Evolutionary conservation across 2,797 vertebrate genomes (phyloP), one percentile per base, ranked within the genome.

Genomic region (Melanotaenia boesemani): DNA sequence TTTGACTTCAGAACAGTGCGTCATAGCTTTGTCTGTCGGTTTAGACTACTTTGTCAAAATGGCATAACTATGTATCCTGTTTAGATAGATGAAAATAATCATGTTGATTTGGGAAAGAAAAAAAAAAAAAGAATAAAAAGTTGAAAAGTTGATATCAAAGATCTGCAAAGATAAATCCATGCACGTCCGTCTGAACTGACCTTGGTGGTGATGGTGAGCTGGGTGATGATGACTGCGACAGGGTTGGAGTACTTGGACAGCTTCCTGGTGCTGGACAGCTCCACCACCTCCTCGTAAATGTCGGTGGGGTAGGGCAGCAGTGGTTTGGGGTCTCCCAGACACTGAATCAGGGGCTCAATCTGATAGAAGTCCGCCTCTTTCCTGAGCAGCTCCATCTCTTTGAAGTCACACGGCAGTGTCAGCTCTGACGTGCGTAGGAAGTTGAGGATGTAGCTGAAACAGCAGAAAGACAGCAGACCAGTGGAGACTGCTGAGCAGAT

Each of bases 341-440:
- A 97, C 74, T 98, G 97, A 77, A 98, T 97, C 80, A 99, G 88
- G 32, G 97, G 97, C 57, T 99, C 97, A 0, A 98, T 98, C 93
- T 99, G 97, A 88, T 97, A 99, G 89, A 98, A 99, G 88, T 98
- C 97, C 0, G 97, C 97, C 93, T 99, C 97, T 87, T 97, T 98
- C 70, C 96, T 95, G 83, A 99, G 95, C 39, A 99, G 94, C 86
- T 97, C 96, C 0, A 93, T 95, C 91, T 99, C 97, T 85, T 95
- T 98, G 91, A 99, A 99, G 92, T 98, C 96, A 41, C 95, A 88
- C 2, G 97, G 97, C 67, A 98, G 91, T 24, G 96, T 97, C 76
- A 99, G 93, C 89, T 98, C 97, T 65, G 97, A 98, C 37, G 97
- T 97, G 86, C 96, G 95, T 89, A 99, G 90, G 90, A 99, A 99